Base-by-base conservation (phyloP, 2,888 invertebrate species). In the Meandrusa payeni region DNA sequence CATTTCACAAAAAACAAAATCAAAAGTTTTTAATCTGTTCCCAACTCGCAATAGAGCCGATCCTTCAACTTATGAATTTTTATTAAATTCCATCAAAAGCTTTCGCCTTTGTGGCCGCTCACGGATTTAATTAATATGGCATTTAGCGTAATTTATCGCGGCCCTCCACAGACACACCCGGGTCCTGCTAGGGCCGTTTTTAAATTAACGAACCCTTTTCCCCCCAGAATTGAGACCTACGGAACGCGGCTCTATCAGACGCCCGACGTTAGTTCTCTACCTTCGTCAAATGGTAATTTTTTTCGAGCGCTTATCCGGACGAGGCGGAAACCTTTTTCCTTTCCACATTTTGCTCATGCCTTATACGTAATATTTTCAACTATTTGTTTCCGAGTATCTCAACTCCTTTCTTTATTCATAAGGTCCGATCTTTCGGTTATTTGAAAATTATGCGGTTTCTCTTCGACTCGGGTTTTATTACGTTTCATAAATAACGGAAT, bases 141-240 rank as follows among this genome's bases (percentile, higher is more conserved):
- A 61, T 75, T 76, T 74, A 73, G 69, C 67, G 66, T 78, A 76
- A 81, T 81, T 79, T 78, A 78, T 75, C 52, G 71, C 57, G 51
- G 54, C 52, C 54, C 57, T 58, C 57, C 48, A 33, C 43, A 33
- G 46, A 47, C 49, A 42, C 46, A 48, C 41, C 32, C 40, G 48
- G 33, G 61, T 59, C 58, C 36, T 20, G 48, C 24, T 44, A 43
- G 49, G 49, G 44, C 38, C 26, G 48, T 47, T 51, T 59, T 59
- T 54, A 53, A 55, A 60, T 63, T 61, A 57, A 48, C 54, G 44
- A 48, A 56, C 48, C 57, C 61, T 54, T 53, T 61, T 57, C 52
- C 39, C 11, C 20, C 28, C 36, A 11, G 1, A 12, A 47, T 24
- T 40, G 50, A 48, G 52, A 46, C 48, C 41, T 41, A 28, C 20